Conservation (phyloP, 2,113 vertebrate genomes). For the Tinamus guttatus region DNA sequence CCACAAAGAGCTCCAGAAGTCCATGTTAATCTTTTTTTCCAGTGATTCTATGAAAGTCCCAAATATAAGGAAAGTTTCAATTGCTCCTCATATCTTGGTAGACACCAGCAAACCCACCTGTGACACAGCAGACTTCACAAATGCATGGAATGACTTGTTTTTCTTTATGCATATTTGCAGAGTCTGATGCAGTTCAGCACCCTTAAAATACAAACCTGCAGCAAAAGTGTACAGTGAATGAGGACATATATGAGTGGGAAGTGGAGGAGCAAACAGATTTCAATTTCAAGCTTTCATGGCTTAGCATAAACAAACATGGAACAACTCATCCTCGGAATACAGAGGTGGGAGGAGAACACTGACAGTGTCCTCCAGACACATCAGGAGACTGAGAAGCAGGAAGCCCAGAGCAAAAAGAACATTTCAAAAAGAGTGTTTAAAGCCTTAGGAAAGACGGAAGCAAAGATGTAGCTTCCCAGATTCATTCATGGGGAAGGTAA, state of each 20-base stretch:
- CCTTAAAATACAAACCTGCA: slow-evolving; percentile 21
- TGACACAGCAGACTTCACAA: not conserved
- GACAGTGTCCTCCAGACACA: slow-evolving; percentile 40
- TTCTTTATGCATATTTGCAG: slow-evolving; percentile 12
- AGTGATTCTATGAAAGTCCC: not conserved
- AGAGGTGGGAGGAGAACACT: slow-evolving; percentile 3
- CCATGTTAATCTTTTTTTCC: not conserved
- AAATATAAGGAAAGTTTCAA: not conserved
- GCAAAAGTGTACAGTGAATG: slow-evolving; percentile 37
- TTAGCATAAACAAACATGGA: slow-evolving; percentile 64
- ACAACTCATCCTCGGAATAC: slow-evolving; percentile 28
- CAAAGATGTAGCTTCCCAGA: not conserved
- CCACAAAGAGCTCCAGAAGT: not conserved
- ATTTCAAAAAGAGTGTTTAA: slow-evolving; percentile 19
- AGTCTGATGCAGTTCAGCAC: slow-evolving; percentile 18
- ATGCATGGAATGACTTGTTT: not conserved
- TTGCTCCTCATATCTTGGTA: not conserved
- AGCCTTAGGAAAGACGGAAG: slow-evolving; percentile 17
- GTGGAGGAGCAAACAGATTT: slow-evolving; percentile 52
- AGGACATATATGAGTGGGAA: slow-evolving; percentile 46
- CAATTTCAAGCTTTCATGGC: slow-evolving; percentile 66
- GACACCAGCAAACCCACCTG: not conserved
- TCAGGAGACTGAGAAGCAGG: slow-evolving; percentile 11
- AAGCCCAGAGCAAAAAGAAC: not conserved
- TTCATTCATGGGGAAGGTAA: not conserved